phyloP scores from a whole-genome alignment of 1,140 invertebrate species.

The Aphaenogaster floridana region DNA sequence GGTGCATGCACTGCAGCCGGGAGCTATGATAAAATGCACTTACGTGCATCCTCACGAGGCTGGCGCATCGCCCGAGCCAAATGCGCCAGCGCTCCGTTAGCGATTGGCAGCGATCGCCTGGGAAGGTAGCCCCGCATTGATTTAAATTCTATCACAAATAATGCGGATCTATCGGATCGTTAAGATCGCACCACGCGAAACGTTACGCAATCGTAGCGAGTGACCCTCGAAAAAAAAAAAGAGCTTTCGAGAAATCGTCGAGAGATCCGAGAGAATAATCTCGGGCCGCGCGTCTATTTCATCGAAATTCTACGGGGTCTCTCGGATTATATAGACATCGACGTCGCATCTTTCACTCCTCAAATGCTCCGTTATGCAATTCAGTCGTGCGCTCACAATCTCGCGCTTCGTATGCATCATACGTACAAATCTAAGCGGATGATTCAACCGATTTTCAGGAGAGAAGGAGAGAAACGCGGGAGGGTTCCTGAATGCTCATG shows the following conservation, averaged over 20 bases:
- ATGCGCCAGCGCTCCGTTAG: conserved; percentile 23
- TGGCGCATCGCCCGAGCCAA: conserved; percentile 44
- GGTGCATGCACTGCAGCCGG: conserved; percentile 76
- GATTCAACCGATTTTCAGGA: conserved; percentile 65
- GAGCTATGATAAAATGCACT: conserved; percentile 68
- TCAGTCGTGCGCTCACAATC: conserved; percentile 1
- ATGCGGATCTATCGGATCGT: neutral
- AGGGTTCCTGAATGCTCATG: conserved; percentile 54
- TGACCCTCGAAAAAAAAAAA: neutral
- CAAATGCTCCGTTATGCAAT: conserved; percentile 58
- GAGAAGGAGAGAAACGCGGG: conserved; percentile 72
- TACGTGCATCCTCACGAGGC: conserved; percentile 63
- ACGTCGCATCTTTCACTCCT: conserved; percentile 16
- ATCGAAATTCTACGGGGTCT: neutral
- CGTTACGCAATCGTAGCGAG: neutral
- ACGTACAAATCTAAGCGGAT: conserved; percentile 13
- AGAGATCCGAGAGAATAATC: neutral
- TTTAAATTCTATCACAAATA: conserved; percentile 55
- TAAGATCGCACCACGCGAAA: neutral
- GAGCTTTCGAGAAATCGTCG: neutral
- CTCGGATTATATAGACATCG: neutral
- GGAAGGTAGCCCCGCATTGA: conserved; percentile 58
- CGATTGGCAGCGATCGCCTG: conserved; percentile 43
- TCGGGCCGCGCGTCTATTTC: neutral
- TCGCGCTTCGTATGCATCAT: conserved; percentile 37